These are phyloP conservation scores for Psittacula echo DNA, from an alignment of 2,797 vertebrate species.

Conservation along the genomic window DNA sequence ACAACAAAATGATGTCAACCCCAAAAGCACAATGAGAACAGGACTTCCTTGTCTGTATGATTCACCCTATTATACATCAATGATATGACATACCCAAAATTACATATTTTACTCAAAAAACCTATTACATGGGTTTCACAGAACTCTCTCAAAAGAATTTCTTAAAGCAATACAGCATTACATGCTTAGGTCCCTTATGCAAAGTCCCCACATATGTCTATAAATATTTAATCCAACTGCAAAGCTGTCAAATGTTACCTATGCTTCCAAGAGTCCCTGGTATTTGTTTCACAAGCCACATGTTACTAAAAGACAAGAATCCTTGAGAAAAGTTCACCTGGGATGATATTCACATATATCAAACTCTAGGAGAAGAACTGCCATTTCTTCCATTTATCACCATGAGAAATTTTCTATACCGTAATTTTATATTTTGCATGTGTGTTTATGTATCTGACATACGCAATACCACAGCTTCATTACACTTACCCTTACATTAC, in stretches of 20 bases:
- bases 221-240: neutral
- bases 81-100: neutral
- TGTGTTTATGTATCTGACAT: neutral
- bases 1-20: neutral
- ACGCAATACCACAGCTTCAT: neutral
- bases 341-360: accelerated
- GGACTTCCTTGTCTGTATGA: neutral
- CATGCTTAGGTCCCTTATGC: neutral
- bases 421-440: neutral
- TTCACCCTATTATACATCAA: neutral
- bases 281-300: neutral
- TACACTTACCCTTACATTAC: neutral
- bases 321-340: neutral
- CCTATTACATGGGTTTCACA: neutral
- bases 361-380: neutral
- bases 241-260: neutral
- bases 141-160: neutral
- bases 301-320: neutral
- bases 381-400: neutral
- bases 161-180: neutral
- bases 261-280: neutral
- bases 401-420: neutral
- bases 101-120: neutral
- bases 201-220: accelerated
- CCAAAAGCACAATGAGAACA: neutral